These are phyloP conservation scores for Stegastes partitus DNA, from an alignment of 2,113 vertebrate genomes.

Conservation along the genomic window DNA sequence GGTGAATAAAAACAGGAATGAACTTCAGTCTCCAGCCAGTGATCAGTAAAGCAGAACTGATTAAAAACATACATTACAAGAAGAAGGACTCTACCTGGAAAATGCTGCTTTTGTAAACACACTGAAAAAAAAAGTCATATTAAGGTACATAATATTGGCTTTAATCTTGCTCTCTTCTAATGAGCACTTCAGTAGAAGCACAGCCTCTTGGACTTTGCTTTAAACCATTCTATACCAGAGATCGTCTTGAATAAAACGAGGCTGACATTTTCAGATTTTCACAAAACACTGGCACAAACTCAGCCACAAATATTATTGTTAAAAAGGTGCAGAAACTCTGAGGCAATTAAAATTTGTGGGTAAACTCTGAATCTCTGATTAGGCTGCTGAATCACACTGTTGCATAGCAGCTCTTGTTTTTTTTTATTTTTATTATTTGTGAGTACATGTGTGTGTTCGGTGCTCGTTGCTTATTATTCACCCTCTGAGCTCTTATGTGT, in stretches of 20 bases:
- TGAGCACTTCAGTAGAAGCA: conserved; percentile 15
- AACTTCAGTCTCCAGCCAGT: not conserved
- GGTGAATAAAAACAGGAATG: not conserved
- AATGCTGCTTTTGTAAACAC: not conserved
- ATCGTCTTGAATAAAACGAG: too few relatives aligned
- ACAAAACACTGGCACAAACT: too few relatives aligned
- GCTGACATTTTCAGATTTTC: too few relatives aligned
- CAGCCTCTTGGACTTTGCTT: too few relatives aligned
- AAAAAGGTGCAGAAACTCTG: conserved; percentile 11
- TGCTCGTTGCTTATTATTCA: conserved; percentile 22
- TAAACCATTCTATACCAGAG: too few relatives aligned
- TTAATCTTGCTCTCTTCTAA: conserved; percentile 16
- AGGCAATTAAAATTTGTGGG: not conserved
- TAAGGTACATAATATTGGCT: not conserved
- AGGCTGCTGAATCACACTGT: conserved; percentile 18
- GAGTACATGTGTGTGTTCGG: not conserved
- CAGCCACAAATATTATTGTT: too few relatives aligned
- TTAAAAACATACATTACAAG: not conserved
- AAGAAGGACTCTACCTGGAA: not conserved
- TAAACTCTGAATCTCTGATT: conserved; percentile 24
- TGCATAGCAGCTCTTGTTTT: not conserved
- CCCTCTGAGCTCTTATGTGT: conserved; percentile 45
- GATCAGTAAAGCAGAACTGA: conserved; percentile 2
- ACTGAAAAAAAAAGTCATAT: not conserved
- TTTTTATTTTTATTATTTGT: too few relatives aligned